These are phyloP conservation scores for Tenthredo livida DNA, from an alignment of 2,888 invertebrate species.

Conservation along the genomic window DNA sequence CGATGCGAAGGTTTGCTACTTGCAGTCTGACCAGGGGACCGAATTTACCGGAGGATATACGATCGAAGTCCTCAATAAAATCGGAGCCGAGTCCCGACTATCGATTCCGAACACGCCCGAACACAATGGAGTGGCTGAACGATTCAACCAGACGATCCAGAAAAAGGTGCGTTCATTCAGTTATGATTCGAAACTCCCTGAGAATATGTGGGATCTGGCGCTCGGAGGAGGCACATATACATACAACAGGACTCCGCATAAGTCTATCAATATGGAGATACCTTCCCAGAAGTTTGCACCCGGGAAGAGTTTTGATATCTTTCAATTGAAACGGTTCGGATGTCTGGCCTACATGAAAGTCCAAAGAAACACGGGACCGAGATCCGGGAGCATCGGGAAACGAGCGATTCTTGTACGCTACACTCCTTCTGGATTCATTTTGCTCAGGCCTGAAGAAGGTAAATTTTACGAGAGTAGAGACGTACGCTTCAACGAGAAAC, in stretches of 20 bases:
- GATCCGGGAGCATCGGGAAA: slow-evolving; percentile 56
- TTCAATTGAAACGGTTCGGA: slow-evolving; percentile 56
- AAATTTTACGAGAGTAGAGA: slow-evolving; percentile 60
- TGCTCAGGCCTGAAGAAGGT: slow-evolving; percentile 58
- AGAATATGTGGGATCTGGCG: slow-evolving; percentile 61
- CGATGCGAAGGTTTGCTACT: slow-evolving; percentile 63
- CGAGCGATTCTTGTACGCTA: slow-evolving; percentile 59
- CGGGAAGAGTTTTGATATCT: slow-evolving; percentile 51
- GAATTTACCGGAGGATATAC: slow-evolving; percentile 61
- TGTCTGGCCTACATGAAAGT: slow-evolving; percentile 56
- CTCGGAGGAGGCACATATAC: slow-evolving; percentile 58
- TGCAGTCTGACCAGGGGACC: slow-evolving; percentile 61
- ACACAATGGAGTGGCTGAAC: slow-evolving; percentile 57
- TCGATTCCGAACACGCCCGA: slow-evolving; percentile 50
- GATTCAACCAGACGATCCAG: slow-evolving; percentile 59
- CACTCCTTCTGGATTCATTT: slow-evolving; percentile 58
- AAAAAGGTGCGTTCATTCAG: slow-evolving; percentile 56
- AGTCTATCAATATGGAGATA: slow-evolving; percentile 48
- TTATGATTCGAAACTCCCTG: slow-evolving; percentile 58
- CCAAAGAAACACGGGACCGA: slow-evolving; percentile 55
- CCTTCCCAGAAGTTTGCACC: slow-evolving; percentile 54
- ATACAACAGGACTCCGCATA: slow-evolving; percentile 61
- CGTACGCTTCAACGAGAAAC: slow-evolving; percentile 60
- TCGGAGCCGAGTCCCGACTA: slow-evolving; percentile 55
- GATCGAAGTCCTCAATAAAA: slow-evolving; percentile 56